These are phyloP conservation scores for Helicolenus hilgendorfi DNA, from an alignment of 2,797 vertebrate genomes.

Conservation along the genomic window DNA sequence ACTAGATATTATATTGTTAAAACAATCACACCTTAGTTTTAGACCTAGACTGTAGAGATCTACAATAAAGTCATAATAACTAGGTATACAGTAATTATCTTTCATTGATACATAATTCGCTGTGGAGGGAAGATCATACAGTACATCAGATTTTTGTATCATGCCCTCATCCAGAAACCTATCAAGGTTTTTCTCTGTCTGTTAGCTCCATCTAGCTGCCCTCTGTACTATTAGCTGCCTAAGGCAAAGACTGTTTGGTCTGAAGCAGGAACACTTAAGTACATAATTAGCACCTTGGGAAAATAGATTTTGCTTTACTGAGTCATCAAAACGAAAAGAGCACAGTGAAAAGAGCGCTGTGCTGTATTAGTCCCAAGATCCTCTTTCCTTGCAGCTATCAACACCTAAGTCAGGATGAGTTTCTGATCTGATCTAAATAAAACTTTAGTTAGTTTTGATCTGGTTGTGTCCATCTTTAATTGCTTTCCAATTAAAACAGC, in stretches of 20 bases:
- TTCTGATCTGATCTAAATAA: conserved; percentile 21
- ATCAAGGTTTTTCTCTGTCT: not conserved
- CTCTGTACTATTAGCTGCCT: not conserved
- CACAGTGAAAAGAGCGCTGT: not conserved
- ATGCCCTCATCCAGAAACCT: not conserved
- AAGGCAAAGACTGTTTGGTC: not conserved
- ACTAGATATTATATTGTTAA: not conserved
- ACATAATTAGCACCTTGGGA: not conserved
- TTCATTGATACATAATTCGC: not conserved
- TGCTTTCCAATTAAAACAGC: not conserved
- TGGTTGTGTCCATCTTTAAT: not conserved
- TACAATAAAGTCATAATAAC: not conserved
- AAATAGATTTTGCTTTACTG: conserved; percentile 10
- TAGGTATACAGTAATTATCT: not conserved
- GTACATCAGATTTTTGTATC: not conserved
- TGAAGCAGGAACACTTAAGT: not conserved
- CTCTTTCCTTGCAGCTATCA: not conserved
- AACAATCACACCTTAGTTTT: not conserved
- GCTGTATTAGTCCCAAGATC: not conserved
- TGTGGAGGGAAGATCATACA: not conserved
- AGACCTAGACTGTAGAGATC: not conserved
- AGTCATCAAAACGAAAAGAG: conserved; percentile 10
- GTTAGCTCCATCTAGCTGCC: conserved; percentile 12
- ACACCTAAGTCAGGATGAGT: not conserved
- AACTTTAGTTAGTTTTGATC: not conserved